phyloP scores from a whole-genome alignment of 37 sponge, comb jelly and placozoan species.

The Tethya wilhelma region DNA sequence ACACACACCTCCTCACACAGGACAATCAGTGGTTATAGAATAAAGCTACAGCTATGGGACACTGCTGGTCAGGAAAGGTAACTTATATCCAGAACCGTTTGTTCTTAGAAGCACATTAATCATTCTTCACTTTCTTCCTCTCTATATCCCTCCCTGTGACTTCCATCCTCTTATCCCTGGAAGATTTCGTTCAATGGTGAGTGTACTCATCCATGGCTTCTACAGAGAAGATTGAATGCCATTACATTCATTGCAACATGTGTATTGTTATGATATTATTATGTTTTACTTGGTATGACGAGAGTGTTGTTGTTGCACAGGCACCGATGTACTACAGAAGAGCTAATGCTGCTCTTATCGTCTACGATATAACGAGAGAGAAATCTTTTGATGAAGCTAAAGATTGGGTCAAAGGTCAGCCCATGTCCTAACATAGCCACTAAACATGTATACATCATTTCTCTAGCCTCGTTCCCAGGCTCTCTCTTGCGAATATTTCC shows the following conservation, averaged over 20 bases:
- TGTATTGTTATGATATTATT: too few relatives aligned
- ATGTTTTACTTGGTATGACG: too few relatives aligned
- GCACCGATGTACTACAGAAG: constrained; percentile 91
- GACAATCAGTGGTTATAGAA: constrained; percentile 45
- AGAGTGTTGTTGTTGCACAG: constrained; percentile 26
- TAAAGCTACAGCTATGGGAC: constrained; percentile 87
- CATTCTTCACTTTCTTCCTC: too few relatives aligned
- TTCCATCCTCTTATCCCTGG: too few relatives aligned
- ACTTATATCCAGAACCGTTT: too few relatives aligned
- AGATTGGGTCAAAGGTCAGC: constrained; percentile 81
- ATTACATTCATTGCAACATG: background rate
- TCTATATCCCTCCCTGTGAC: too few relatives aligned
- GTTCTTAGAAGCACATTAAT: too few relatives aligned
- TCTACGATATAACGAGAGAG: constrained; percentile 82
- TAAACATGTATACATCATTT: too few relatives aligned
- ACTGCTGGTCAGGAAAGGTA: constrained; percentile 91
- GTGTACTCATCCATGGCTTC: constrained; percentile 22
- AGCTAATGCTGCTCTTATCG: constrained; percentile 89
- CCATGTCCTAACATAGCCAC: background rate
- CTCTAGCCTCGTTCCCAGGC: too few relatives aligned
- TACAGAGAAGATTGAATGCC: constrained; percentile 2
- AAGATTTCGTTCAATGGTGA: constrained; percentile 82
- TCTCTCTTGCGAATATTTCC: too few relatives aligned
- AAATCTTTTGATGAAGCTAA: constrained; percentile 80
- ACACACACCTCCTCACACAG: constrained; percentile 8